Evolutionary conservation across 2,113 vertebrate genomes (phyloP), one percentile per base, ranked within the genome.

Genomic region (Lophius piscatorius): DNA sequence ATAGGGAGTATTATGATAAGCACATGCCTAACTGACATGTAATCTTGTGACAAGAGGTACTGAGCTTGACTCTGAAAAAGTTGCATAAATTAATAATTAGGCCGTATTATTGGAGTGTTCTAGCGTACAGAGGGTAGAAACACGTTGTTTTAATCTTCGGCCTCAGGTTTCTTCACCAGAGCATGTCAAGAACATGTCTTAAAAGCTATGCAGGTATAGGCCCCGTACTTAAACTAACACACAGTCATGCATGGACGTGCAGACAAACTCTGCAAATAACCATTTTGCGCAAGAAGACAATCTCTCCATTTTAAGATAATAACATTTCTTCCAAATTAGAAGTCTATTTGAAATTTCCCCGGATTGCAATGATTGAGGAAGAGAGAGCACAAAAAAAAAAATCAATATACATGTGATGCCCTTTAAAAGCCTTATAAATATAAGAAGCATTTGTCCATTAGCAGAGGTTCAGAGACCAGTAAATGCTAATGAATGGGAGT

Each of bases 391-490:
- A 33, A 24, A 48, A 22, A 63, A 41, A 61, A 84, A 87, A 89
- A 91, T 90, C 89, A 87, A 91, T 91, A 88, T 74, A 89, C 87
- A 90, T 76, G 85, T 76, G 78, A 91, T 88, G 87, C 64, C 80
- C 85, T 86, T 88, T 91, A 90, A 92, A 91, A 92, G 91, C 89
- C 88, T 91, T 90, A 89, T 90, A 91, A 92, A 90, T 91, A 90
- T 87, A 87, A 88, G 83, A 84, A 78, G 81, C 85, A 88, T 88
- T 89, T 88, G 79, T 87, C 89, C 89, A 91, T 91, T 92, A 92
- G 88, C 64, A 80, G 85, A 83, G 82, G 84, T 85, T 90, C 71
- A 70, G 80, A 86, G 82, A 88, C 78, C 84, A 89, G 84, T 81
- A 87, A 90, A 92, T 90, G 89, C 87, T 91, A 92, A 92, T 92